Conservation (phyloP, 2,888 invertebrate species). For the Cynaeus angustus region DNA sequence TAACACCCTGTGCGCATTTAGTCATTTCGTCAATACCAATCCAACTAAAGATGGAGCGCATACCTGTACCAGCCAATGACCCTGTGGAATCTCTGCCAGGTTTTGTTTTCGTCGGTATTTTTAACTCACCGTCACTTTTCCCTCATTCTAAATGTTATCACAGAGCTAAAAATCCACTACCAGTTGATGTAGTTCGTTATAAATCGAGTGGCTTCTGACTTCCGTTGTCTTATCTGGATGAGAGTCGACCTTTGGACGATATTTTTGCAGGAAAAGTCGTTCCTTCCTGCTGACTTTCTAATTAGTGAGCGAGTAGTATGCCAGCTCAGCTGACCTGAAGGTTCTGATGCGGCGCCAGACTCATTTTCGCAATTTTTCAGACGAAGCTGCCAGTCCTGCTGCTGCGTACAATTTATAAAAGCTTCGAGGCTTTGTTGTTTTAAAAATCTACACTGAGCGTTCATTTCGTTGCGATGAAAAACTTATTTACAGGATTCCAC, state of each 20-base stretch:
- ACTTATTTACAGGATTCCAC: slow-evolving; percentile 1
- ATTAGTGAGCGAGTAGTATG: slow-evolving; percentile 4
- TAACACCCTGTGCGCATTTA: slow-evolving; percentile 14
- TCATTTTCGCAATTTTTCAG: slow-evolving; percentile 8
- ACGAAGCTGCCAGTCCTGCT: slow-evolving; percentile 5
- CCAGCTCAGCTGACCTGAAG: slow-evolving; percentile 32
- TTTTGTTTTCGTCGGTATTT: slow-evolving; percentile 33
- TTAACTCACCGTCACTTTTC: slow-evolving; percentile 17
- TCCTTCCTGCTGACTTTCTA: slow-evolving; percentile 4
- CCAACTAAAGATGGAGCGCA: slow-evolving; percentile 17
- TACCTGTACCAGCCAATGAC: slow-evolving; percentile 38
- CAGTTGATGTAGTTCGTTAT: slow-evolving; percentile 5
- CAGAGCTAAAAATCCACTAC: not conserved
- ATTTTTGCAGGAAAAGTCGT: slow-evolving; percentile 1
- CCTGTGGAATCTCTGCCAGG: slow-evolving; percentile 23
- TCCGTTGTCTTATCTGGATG: slow-evolving; percentile 10
- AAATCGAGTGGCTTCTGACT: slow-evolving; percentile 7
- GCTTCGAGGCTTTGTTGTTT: slow-evolving; percentile 7
- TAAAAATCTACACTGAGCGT: not conserved
- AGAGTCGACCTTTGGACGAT: slow-evolving; percentile 11
- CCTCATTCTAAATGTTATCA: slow-evolving; percentile 2
- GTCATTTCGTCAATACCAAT: slow-evolving; percentile 17
- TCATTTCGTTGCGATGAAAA: not conserved
- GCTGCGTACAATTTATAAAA: slow-evolving; percentile 12
- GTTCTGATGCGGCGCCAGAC: slow-evolving; percentile 26